Evolutionary conservation across 2,888 invertebrate genomes (phyloP).

Genomic region (Stenichneumon culpator): DNA sequence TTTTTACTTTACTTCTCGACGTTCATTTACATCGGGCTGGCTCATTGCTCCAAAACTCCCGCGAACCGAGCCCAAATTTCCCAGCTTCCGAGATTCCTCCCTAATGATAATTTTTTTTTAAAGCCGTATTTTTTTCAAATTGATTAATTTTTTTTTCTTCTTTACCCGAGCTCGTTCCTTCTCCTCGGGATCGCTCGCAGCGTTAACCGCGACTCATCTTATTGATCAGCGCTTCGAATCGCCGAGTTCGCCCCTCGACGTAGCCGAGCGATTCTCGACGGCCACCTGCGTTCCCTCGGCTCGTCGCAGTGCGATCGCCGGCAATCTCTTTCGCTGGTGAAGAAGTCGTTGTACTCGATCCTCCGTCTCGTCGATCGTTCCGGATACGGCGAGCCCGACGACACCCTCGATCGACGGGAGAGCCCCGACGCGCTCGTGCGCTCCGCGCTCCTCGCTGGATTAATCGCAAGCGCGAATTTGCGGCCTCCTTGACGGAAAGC

Average conservation of each 20-base stretch:
- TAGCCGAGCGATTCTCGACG: not conserved
- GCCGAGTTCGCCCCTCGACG: not conserved
- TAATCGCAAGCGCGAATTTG: not conserved
- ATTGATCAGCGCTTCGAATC: constrained; percentile 67
- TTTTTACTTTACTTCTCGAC: not conserved
- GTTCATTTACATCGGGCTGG: not conserved
- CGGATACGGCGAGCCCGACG: not conserved
- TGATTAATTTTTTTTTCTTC: not conserved
- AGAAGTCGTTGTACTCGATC: not conserved
- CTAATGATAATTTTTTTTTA: not conserved
- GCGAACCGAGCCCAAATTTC: too few relatives aligned
- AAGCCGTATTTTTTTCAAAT: not conserved
- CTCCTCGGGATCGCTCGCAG: not conserved
- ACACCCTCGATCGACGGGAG: not conserved
- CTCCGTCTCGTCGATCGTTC: not conserved
- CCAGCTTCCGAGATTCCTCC: too few relatives aligned
- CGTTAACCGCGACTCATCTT: constrained; percentile 55
- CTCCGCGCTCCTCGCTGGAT: not conserved
- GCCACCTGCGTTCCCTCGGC: not conserved
- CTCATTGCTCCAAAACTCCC: not conserved
- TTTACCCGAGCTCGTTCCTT: not conserved
- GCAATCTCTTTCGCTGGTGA: not conserved
- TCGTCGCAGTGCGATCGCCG: not conserved
- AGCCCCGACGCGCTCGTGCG: not conserved
- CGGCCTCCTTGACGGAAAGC: not conserved